phyloP scores from a whole-genome alignment of 2,888 invertebrate species.

The Lottia gigantea region DNA sequence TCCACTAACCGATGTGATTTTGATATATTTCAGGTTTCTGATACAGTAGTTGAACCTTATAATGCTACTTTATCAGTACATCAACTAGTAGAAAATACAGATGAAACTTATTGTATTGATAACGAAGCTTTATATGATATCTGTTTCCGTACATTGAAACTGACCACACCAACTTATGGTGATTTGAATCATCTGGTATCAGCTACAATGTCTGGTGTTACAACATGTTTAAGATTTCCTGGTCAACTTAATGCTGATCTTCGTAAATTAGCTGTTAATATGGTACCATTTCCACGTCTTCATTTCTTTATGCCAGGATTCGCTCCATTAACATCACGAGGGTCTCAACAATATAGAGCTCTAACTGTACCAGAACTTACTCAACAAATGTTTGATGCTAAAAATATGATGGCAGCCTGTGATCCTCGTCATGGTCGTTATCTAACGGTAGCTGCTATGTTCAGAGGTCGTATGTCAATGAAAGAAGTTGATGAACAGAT shows the following conservation, averaged over 20 bases:
- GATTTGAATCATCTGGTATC: conserved; percentile 6
- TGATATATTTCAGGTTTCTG: conserved; percentile 1
- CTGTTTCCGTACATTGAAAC: not conserved
- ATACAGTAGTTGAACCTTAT: conserved; percentile 4
- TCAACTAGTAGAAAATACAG: conserved; percentile 6
- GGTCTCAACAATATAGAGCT: conserved; percentile 1
- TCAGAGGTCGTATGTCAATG: conserved; percentile 8
- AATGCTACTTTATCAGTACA: conserved; percentile 3
- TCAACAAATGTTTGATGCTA: conserved; percentile 2
- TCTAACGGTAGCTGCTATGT: not conserved
- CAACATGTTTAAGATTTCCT: conserved; percentile 4
- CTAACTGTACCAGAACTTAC: conserved; percentile 6
- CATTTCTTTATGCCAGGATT: conserved; percentile 8
- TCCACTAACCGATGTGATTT: not conserved
- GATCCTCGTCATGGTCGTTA: conserved; percentile 10
- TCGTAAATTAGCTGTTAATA: not conserved
- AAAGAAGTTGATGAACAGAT: conserved; percentile 9
- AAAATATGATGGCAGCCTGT: conserved; percentile 1
- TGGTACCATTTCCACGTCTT: conserved; percentile 1
- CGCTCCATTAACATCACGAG: not conserved
- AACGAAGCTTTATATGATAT: not conserved
- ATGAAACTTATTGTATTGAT: conserved; percentile 5
- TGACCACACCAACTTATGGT: not conserved
- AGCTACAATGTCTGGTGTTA: conserved; percentile 6
- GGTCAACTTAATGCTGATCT: conserved; percentile 8